Base-by-base conservation (phyloP, 2,797 vertebrate species). In the Typhlichthys subterraneus region DNA sequence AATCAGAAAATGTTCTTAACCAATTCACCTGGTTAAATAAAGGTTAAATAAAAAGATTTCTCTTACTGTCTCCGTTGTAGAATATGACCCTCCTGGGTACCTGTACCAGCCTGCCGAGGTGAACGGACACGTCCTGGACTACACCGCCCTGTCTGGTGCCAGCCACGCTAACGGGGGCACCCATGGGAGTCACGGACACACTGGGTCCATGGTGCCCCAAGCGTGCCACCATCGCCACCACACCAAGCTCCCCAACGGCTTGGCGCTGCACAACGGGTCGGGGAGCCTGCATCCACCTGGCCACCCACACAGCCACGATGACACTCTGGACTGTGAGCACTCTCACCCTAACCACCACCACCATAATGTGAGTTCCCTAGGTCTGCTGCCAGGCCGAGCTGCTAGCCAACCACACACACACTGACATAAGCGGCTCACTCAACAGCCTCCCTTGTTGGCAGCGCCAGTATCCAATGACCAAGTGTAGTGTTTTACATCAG, bases 21-120 rank as follows among this genome's bases (percentile, higher is more conserved):
- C 3, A 29, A 29, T 29, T 29, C 23, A 29, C 3, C 23, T 29
- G 23, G 23, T 29, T 29, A 4, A 29, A 29, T 29, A 29, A 29
- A 29, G 23, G 23, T 29, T 29, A 4, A 29, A 29, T 29, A 29
- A 29, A 29, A 29, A 29, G 23, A 29, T 4, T 6, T 47, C n/a
- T 49, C 31, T 52, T 9, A 15, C 29, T 38, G 4, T 17, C 12
- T 51, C 42, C 61, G 6, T 63, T 69, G n/a, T 75, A 99, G 97
- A 99, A 17, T 97, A 95, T 0, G 94, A 97, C 84, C 93, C 96
- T 51, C 94, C 97, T 0, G 91, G 95, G 17, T 98, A 97, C 62
- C 89, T 96, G 59, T 98, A 91, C 85, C 96, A 96, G 83, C 91
- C 95, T 0, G 84, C 94, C 0, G 96, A 98, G 52, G 76, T 97